Base-by-base conservation (phyloP, 2,113 vertebrate genomes). In the Parotia lawesii region DNA sequence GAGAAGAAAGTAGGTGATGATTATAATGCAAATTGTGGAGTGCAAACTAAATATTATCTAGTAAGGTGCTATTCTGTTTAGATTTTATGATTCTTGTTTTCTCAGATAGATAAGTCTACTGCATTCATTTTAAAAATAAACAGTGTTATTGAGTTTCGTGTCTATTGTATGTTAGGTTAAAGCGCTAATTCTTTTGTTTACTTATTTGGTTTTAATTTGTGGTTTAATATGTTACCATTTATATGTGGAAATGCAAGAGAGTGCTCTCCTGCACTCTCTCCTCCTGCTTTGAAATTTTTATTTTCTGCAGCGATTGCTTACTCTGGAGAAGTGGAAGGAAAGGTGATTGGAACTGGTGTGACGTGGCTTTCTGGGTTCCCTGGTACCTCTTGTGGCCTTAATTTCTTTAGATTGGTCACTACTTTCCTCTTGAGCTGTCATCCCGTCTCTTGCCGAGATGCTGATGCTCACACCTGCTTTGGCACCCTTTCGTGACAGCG, bases 11-110 rank as follows among this genome's bases (percentile, higher is more conserved):
- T 25, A 87, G 50, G n/a, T 2, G 2, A 38, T 61, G 15, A 91
- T 95, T 96, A 53, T 94, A 75, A 95, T 87, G 84, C 74, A 94
- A 95, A 95, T 90, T 75, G 18, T 62, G 24, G 31, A 56, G 27
- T 35, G 12, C 25, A 79, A 92, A 50, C 88, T 70, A 87, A 93
- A 31, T 81, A 89, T 90, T 92, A 84, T 48, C 70, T 94, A 54
- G 51, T 33, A 84, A 76, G 54, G 42, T 85, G 35, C 58, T 93
- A 57, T 80, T 89, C 57, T 94, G 44, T 94, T 96, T 87, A 85
- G 44, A 33, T 80, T 91, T 61, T 84, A 38, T 84, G 7, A 35
- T 74, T 85, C 40, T 71, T 95, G 21, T 87, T 94, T 85, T 85
- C 57, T 88, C 40, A 23, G 12, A 60, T 35, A 75, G 53, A 67